phyloP scores from a whole-genome alignment of 2,888 invertebrate genomes.

The Oligia fasciuncula region DNA sequence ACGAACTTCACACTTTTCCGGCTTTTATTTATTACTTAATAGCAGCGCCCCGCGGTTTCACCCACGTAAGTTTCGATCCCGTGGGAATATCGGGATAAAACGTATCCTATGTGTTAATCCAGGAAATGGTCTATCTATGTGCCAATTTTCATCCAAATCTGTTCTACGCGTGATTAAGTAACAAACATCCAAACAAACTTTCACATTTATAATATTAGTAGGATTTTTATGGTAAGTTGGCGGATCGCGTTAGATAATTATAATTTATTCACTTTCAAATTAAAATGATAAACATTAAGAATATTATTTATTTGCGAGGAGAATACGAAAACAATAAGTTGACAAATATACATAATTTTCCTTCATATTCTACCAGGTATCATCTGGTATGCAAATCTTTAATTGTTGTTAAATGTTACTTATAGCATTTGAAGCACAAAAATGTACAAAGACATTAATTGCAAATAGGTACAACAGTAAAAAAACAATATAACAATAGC shows the following conservation, averaged over 20 bases:
- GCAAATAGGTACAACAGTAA: neutral
- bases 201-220: too few species aligned
- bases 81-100: too few species aligned
- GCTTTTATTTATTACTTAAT: neutral
- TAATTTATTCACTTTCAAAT: neutral
- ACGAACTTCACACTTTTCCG: neutral
- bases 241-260: neutral
- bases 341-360: neutral
- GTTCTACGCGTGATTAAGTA: too few species aligned
- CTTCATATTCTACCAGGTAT: neutral
- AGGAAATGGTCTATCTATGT: too few species aligned
- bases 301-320: neutral
- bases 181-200: too few species aligned
- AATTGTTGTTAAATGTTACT: neutral
- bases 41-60: too few species aligned
- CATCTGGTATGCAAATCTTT: neutral
- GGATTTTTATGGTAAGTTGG: slow-evolving; percentile 13
- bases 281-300: neutral
- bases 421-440: neutral
- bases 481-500: neutral
- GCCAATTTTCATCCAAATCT: too few species aligned
- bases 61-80: too few species aligned
- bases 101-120: too few species aligned
- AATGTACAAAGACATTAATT: neutral
- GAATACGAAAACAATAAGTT: neutral